Evolutionary conservation across 92 coral and sea anemone genomes (phyloP), one percentile per base, ranked within the genome.

Genomic region (Hydrozoanthus gracilis): DNA sequence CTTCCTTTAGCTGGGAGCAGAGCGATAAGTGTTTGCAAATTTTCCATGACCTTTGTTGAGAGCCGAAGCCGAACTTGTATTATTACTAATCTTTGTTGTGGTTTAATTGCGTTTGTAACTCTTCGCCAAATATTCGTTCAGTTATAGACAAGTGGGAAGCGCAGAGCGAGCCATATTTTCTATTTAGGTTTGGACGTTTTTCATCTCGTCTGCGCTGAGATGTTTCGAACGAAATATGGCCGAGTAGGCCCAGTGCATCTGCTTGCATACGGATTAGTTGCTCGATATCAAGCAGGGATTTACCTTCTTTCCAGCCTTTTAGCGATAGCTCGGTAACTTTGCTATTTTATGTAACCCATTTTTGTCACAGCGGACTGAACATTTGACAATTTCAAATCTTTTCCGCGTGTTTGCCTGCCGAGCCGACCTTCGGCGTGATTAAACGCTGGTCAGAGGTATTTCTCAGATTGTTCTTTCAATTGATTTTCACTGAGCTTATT

Each of bases 131-230:
- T 66, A 88, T 55, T 65, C 61, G 15, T 9, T 15, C 56, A 5
- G 93, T 88, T 72, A 85, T 73, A 11, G 93, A 87, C 16, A 88
- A 89, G 51, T 88, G 85, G 14, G 91, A 84, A 39, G 84, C 85
- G 46, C 93, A 88, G 45, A 88, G 82, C 3, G 92, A 14, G 77
- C 87, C 88, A 49, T 89, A 88, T 16, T 88, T 92, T 76, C 80
- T 88, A 69, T 91, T 78, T 8, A 88, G 94, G 5, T n/a, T 78
- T 8, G 92, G 94, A 7, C 88, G 56, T 39, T 87, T 92, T 76
- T 64, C 88, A 65, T 89, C 86, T 0, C 95, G 91, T 77, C 88
- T 48, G 5, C 92, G 79, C 68, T 89, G 91, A 3, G 92, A 67
- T 45, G 86, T 16, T 64, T 92, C 88, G 44, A 85, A 86, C 54